A percentile compares a stretch with the other conserved stretches of the same genome.
Conservation (phyloP, 2,888 invertebrate genomes). For the Heterodera filipjevi region DNA sequence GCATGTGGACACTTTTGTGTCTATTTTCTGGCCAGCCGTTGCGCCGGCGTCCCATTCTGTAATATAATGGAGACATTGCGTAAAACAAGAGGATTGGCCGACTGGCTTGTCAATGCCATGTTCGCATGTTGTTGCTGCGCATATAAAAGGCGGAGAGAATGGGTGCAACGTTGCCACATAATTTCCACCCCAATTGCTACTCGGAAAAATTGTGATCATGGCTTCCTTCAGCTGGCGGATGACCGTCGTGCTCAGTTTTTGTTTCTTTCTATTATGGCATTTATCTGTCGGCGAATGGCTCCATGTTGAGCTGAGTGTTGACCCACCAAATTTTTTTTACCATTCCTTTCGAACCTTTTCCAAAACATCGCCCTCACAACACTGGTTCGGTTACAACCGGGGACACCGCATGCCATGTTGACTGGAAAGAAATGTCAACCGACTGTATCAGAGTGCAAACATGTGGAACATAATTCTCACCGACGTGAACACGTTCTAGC, state of each 20-base stretch:
- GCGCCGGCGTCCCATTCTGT: not conserved
- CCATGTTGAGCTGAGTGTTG: not conserved
- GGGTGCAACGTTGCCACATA: not conserved
- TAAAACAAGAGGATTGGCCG: not conserved
- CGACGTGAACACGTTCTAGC: not conserved
- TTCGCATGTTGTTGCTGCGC: not conserved
- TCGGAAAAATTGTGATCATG: too few relatives aligned
- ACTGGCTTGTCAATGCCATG: not conserved
- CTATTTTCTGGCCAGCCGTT: constrained; percentile 2
- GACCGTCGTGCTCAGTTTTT: too few relatives aligned
- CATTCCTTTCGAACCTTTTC: not conserved
- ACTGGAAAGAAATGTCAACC: not conserved
- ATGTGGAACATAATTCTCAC: not conserved
- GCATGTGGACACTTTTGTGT: constrained; percentile 23
- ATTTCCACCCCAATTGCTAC: too few relatives aligned
- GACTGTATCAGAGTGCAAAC: not conserved
- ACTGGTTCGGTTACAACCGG: not conserved
- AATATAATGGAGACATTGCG: not conserved
- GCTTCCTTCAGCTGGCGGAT: too few relatives aligned
- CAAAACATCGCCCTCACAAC: not conserved
- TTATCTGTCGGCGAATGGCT: not conserved
- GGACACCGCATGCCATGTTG: not conserved
- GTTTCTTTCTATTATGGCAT: not conserved
- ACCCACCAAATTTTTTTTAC: not conserved
- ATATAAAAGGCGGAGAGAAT: not conserved